A percentile compares a stretch with the other conserved stretches of the same genome.
phyloP scores from a whole-genome alignment of 2,797 vertebrate genomes.

The Anguilla marmorata region DNA sequence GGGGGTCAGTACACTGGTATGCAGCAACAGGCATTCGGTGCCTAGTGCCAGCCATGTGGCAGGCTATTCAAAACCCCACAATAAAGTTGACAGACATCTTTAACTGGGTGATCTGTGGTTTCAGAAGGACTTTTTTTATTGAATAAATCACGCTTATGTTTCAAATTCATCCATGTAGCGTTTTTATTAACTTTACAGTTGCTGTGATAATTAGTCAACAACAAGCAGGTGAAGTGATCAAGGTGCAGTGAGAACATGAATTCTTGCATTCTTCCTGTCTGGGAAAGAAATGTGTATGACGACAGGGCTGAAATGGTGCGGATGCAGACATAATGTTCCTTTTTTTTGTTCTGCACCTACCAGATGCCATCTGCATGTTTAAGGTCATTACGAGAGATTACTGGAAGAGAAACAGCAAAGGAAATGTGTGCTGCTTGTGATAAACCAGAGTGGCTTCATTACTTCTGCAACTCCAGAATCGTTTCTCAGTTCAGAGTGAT shows the following conservation, averaged over 20 bases:
- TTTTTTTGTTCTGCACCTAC: not conserved
- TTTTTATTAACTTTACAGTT: not conserved
- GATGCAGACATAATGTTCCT: not conserved
- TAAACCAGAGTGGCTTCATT: not conserved
- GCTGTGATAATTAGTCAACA: not conserved
- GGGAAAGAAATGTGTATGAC: not conserved
- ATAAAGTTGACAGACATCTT: not conserved
- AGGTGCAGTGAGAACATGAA: not conserved
- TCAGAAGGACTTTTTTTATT: not conserved
- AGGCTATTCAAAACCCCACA: not conserved
- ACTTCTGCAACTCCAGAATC: not conserved
- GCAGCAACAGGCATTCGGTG: not conserved
- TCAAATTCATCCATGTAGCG: not conserved
- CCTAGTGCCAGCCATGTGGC: not conserved
- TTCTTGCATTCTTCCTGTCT: not conserved
- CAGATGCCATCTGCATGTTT: not conserved
- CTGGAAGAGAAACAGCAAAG: not conserved
- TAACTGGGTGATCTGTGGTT: not conserved
- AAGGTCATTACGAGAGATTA: conserved; percentile 4
- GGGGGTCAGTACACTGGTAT: not conserved
- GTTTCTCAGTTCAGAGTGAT: not conserved
- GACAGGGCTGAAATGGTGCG: not conserved
- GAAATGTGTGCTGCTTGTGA: not conserved
- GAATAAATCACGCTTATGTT: not conserved
- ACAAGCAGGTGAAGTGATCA: not conserved